These are phyloP conservation scores for Boloria selene DNA, from an alignment of 2,888 invertebrate species.

Conservation along the genomic window DNA sequence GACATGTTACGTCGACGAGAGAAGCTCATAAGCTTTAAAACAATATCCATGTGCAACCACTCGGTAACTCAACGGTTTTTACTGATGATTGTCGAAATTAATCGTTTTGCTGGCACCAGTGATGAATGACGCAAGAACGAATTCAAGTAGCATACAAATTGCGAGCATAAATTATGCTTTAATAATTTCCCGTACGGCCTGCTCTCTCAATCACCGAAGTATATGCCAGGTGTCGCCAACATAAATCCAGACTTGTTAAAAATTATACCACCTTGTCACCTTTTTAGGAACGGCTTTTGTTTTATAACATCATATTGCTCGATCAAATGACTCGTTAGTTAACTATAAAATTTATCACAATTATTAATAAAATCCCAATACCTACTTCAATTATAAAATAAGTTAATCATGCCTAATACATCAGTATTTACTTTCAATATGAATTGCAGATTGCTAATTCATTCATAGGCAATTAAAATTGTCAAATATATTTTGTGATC, in stretches of 20 bases:
- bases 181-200: slow-evolving; percentile 76
- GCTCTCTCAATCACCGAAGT: slow-evolving; percentile 49
- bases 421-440: background rate
- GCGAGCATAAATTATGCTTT: slow-evolving; percentile 80
- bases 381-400: slow-evolving; percentile 5
- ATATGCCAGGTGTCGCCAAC: slow-evolving; percentile 68
- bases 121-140: slow-evolving; percentile 79
- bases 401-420: too few species aligned
- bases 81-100: slow-evolving; percentile 72
- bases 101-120: slow-evolving; percentile 61
- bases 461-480: slow-evolving; percentile 39
- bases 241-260: slow-evolving; percentile 69
- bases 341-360: background rate
- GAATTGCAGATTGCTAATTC: slow-evolving; percentile 5
- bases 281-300: slow-evolving; percentile 43
- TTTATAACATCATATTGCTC: slow-evolving; percentile 18
- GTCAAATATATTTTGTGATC: slow-evolving; percentile 61
- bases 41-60: slow-evolving; percentile 42
- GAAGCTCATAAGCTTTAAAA: slow-evolving; percentile 35
- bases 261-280: slow-evolving; percentile 53
- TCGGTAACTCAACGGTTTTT: slow-evolving; percentile 59
- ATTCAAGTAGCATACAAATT: slow-evolving; percentile 79
- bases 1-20: slow-evolving; percentile 7
- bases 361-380: background rate
- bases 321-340: background rate